Evolutionary conservation across 2,113 vertebrate genomes (phyloP).

Genomic region (Bufo bufo): DNA sequence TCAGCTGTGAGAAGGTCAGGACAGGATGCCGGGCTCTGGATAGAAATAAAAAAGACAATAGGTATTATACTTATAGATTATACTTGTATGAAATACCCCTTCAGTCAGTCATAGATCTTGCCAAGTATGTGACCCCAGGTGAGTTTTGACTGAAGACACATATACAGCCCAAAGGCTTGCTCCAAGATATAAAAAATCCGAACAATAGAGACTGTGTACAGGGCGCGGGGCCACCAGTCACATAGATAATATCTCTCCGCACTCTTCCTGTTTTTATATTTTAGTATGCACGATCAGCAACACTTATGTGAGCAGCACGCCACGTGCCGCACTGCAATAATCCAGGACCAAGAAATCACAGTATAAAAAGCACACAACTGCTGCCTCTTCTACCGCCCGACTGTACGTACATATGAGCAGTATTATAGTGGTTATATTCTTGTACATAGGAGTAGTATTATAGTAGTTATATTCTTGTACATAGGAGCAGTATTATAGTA

Average conservation of each 20-base stretch:
- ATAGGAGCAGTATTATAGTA: too few relatives aligned
- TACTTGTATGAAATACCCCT: too few relatives aligned
- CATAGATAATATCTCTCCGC: conserved; percentile 4
- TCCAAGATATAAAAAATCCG: background rate
- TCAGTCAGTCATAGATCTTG: too few relatives aligned
- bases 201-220: conserved; percentile 3
- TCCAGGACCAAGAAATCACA: background rate
- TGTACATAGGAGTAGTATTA: too few relatives aligned
- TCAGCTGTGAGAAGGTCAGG: too few relatives aligned
- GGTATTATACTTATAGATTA: too few relatives aligned
- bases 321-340: background rate
- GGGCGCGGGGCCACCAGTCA: conserved; percentile 5
- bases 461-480: too few relatives aligned
- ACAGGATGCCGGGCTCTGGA: too few relatives aligned
- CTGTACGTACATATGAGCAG: too few relatives aligned
- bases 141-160: background rate
- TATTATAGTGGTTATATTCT: too few relatives aligned
- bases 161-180: background rate
- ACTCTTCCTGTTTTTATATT: conserved; percentile 38
- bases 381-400: background rate
- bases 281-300: conserved; percentile 31
- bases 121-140: background rate
- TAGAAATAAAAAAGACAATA: too few relatives aligned
- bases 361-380: background rate
- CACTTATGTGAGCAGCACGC: background rate